phyloP scores from a whole-genome alignment of 2,888 invertebrate species.

The Exocentrus adspersus region DNA sequence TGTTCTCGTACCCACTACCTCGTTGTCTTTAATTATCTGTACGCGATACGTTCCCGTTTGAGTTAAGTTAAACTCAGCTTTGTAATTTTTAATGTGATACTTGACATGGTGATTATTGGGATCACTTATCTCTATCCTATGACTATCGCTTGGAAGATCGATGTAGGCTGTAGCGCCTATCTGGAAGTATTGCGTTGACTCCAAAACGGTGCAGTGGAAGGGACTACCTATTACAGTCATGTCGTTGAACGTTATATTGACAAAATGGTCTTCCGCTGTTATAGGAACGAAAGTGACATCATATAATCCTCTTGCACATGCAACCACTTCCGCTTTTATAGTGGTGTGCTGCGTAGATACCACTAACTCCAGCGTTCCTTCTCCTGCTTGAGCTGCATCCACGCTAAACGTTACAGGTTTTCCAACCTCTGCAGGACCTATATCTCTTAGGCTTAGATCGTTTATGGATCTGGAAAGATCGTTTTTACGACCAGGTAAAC shows the following conservation, averaged over 20 bases:
- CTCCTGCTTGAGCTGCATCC: slow-evolving; percentile 94
- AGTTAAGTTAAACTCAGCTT: slow-evolving; percentile 66
- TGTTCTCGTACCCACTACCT: slow-evolving; percentile 59
- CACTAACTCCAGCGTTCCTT: slow-evolving; percentile 90
- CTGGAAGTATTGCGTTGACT: slow-evolving; percentile 79
- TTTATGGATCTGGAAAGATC: slow-evolving; percentile 54
- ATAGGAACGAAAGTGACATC: slow-evolving; percentile 94
- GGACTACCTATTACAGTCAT: slow-evolving; percentile 91
- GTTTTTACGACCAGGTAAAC: slow-evolving; percentile 64
- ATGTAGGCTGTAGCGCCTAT: slow-evolving; percentile 71
- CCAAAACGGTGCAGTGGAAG: slow-evolving; percentile 78
- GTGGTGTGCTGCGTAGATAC: slow-evolving; percentile 91
- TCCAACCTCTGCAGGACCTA: slow-evolving; percentile 73
- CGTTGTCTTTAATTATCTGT: slow-evolving; percentile 49
- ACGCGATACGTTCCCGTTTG: slow-evolving; percentile 67
- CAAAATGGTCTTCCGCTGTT: slow-evolving; percentile 88
- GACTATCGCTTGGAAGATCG: slow-evolving; percentile 69
- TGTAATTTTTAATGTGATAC: slow-evolving; percentile 59
- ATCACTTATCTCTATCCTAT: slow-evolving; percentile 73
- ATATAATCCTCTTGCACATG: slow-evolving; percentile 89
- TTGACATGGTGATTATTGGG: slow-evolving; percentile 69
- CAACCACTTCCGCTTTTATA: slow-evolving; percentile 84
- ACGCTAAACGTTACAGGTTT: slow-evolving; percentile 92
- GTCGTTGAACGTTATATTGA: slow-evolving; percentile 94
- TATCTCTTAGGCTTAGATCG: slow-evolving; percentile 62